Evolutionary conservation across 1,140 invertebrate species (phyloP), one percentile per base, ranked within the genome.

Genomic region (Parasteatoda tepidariorum): DNA sequence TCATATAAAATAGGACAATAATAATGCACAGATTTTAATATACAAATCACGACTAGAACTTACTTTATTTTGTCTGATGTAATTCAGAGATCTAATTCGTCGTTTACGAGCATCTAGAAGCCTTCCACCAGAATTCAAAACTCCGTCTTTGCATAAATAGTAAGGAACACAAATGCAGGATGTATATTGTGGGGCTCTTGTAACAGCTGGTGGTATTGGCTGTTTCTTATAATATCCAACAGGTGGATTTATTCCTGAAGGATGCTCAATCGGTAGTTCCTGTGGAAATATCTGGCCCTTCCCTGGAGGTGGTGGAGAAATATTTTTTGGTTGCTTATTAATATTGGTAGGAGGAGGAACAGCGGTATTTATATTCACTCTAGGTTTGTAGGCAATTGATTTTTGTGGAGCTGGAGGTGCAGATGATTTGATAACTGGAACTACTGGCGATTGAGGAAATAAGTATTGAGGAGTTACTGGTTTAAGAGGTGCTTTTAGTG

Each of bases 131-230:
- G 78, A 82, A 31, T 70, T 76, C 2, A 86, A 22, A 24, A 74
- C 34, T 3, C 86, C 86, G 75, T 85, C 83, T 71, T 85, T 85
- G 26, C 86, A 86, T 64, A 86, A 84, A 34, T 86, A 86, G 26
- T 85, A 86, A 3, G 86, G 84, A 26, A 86, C 84, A 85, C 86
- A 86, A 41, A 86, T 31, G 71, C 86, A 86, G 24, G 78, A 54
- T 30, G 34, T 28, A 33, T 30, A 75, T n/a, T 75, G 73, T 4
- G 61, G 73, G 18, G 48, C 15, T 24, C 3, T 18, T 18, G 34
- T n/a, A 24, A 24, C 0, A 41, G 34, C 3, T 15, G 74, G 61
- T 0, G 74, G 33, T 30, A 22, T 31, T n/a, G 24, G 26, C 13
- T n/a, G 55, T 2, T 59, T 7, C n/a, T n/a, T n/a, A n/a, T n/a